Percentiles rank a stretch among this genome's conserved stretches.
These are phyloP conservation scores for Drosophila aff. DNA, from an alignment of 1,140 invertebrate species.

Conservation along the genomic window DNA sequence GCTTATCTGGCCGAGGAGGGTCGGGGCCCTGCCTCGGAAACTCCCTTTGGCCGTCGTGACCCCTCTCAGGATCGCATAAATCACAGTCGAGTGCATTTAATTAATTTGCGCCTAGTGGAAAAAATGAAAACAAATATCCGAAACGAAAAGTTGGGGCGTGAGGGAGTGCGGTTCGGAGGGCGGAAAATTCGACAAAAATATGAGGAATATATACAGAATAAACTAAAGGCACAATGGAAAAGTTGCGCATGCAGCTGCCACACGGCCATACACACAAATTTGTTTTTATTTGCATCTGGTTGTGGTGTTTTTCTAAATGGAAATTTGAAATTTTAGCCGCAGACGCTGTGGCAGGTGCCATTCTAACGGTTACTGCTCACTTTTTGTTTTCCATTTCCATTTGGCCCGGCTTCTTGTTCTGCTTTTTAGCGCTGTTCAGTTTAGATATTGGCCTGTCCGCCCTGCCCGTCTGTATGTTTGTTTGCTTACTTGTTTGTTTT, in stretches of 20 bases:
- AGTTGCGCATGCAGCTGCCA: slow-evolving; percentile 53
- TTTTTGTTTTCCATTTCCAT: slow-evolving; percentile 42
- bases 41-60: slow-evolving; percentile 15
- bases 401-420: slow-evolving; percentile 18
- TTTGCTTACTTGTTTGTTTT: slow-evolving; percentile 45
- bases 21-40: not conserved
- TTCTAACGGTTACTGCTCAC: slow-evolving; percentile 47
- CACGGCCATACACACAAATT: slow-evolving; percentile 40
- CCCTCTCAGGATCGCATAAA: slow-evolving; percentile 49
- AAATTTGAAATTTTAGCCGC: slow-evolving; percentile 56
- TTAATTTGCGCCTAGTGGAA: slow-evolving; percentile 58
- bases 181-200: slow-evolving; percentile 43
- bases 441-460: slow-evolving; percentile 13
- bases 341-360: slow-evolving; percentile 53
- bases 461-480: slow-evolving; percentile 5
- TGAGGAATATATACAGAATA: slow-evolving; percentile 44
- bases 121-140: slow-evolving; percentile 49
- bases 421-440: slow-evolving; percentile 15
- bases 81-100: slow-evolving; percentile 69
- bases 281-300: slow-evolving; percentile 57
- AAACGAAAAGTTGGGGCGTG: slow-evolving; percentile 32
- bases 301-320: slow-evolving; percentile 51
- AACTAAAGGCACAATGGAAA: slow-evolving; percentile 46
- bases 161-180: not conserved
- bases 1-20: slow-evolving; percentile 9